Evolutionary conservation across 1,140 invertebrate species (phyloP), one percentile per base, ranked within the genome.

Genomic region (Brachystomella parvula): DNA sequence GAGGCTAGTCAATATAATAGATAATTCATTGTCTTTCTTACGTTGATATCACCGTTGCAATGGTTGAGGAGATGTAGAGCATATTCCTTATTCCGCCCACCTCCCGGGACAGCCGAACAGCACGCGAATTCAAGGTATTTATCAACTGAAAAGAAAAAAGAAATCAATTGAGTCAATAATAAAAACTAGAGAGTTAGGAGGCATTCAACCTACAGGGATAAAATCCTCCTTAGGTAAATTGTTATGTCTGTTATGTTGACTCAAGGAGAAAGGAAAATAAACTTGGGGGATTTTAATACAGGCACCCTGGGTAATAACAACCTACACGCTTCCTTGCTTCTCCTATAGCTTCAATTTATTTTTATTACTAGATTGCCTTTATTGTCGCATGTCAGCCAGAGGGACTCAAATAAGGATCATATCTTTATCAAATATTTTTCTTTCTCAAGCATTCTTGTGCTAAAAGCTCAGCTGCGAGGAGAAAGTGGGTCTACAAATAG

Each of bases 71-170:
- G 82, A 77, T 96, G 91, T 69, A 97, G 83, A 66, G 94, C 94
- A 76, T 92, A 90, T 79, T 98, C 95, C 75, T 94, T 91, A 78
- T 96, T 95, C 47, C 69, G 47, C n/a, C 81, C 79, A 73, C 79
- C 79, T 63, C 91, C 89, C 32, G 89, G 89, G 70, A 94, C 86
- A 64, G 89, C 89, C 61, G 90, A 89, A 76, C 90, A 93, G 81
- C 91, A 93, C 28, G 94, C 90, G 75, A 98, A 87, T 76, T 96
- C 90, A 79, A 95, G 85, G 79, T 89, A 92, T 85, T 88, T 88
- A 73, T 88, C 85, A 73, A 89, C 87, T 89, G 80, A 21, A 64
- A 71, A n/a, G 28, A 64, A 29, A 29, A 68, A 62, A 63, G 39
- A 44, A 31, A 31, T 24, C 60, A 62, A 62, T 39, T 32, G 19